Evolutionary conservation across 2,888 invertebrate genomes (phyloP).

Genomic region (Geotrupes spiniger): DNA sequence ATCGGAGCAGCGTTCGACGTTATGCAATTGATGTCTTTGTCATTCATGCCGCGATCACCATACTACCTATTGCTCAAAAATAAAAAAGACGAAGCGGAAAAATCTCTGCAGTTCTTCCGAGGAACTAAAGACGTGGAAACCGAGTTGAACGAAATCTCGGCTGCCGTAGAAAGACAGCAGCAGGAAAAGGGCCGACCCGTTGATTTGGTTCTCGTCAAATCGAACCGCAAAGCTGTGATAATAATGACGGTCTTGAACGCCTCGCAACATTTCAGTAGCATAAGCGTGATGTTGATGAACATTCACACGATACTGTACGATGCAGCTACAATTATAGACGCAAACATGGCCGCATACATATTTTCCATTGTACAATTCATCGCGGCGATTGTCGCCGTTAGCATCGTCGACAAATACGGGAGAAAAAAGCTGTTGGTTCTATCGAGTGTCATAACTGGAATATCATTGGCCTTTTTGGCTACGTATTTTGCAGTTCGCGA

Average conservation of each 20-base stretch:
- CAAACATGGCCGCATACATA: slow-evolving; percentile 37
- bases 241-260: slow-evolving; percentile 41
- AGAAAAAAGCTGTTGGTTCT: slow-evolving; percentile 37
- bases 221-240: slow-evolving; percentile 39
- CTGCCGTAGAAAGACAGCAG: slow-evolving; percentile 38
- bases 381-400: slow-evolving; percentile 33
- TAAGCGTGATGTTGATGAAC: slow-evolving; percentile 44
- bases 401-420: slow-evolving; percentile 40
- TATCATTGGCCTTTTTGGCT: slow-evolving; percentile 37
- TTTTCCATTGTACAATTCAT: slow-evolving; percentile 40
- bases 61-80: slow-evolving; percentile 38
- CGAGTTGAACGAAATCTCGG: slow-evolving; percentile 38
- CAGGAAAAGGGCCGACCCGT: slow-evolving; percentile 39
- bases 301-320: slow-evolving; percentile 39
- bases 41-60: slow-evolving; percentile 44
- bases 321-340: slow-evolving; percentile 38
- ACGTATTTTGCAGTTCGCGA: slow-evolving; percentile 38
- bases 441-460: slow-evolving; percentile 37
- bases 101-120: slow-evolving; percentile 34
- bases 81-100: slow-evolving; percentile 33
- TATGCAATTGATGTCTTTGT: slow-evolving; percentile 35
- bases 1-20: slow-evolving; percentile 35
- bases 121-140: slow-evolving; percentile 30
- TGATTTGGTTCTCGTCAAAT: slow-evolving; percentile 39
- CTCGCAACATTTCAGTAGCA: slow-evolving; percentile 41